A percentile compares a stretch with the other conserved stretches of the same genome.
These are phyloP conservation scores for Pseudocheirus occidentalis DNA, from an alignment of 2,797 vertebrate genomes.

Conservation along the genomic window DNA sequence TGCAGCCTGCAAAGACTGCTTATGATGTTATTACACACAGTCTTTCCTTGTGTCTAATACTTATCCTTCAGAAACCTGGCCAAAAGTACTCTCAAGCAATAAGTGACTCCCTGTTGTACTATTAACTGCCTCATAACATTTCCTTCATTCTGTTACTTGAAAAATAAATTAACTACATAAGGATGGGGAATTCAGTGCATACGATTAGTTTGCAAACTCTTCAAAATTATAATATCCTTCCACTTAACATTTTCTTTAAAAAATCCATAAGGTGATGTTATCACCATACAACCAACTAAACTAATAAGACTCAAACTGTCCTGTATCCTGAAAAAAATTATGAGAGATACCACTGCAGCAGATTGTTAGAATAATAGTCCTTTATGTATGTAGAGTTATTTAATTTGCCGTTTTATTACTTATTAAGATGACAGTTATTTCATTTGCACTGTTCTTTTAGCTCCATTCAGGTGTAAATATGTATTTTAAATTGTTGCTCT, in stretches of 20 bases:
- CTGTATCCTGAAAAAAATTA: background rate
- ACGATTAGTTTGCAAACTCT: background rate
- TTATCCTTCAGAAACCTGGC: background rate
- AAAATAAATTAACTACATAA: background rate
- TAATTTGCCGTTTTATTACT: background rate
- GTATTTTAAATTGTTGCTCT: background rate
- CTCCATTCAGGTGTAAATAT: background rate
- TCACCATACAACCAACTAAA: background rate
- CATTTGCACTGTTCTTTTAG: background rate
- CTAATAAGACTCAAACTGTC: background rate
- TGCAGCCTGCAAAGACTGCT: background rate
- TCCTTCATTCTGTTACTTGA: background rate
- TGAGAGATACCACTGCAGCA: background rate
- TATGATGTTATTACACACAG: background rate
- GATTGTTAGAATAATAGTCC: background rate
- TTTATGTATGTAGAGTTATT: background rate
- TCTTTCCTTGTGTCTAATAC: background rate
- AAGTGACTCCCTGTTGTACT: background rate
- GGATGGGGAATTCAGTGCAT: background rate
- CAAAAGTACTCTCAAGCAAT: background rate
- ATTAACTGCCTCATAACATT: background rate
- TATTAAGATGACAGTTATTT: background rate
- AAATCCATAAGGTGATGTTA: background rate
- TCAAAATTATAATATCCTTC: background rate
- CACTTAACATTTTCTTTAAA: constrained; percentile 3